Base-by-base conservation (phyloP, 2,888 invertebrate genomes). In the Diarsia brunnea region DNA sequence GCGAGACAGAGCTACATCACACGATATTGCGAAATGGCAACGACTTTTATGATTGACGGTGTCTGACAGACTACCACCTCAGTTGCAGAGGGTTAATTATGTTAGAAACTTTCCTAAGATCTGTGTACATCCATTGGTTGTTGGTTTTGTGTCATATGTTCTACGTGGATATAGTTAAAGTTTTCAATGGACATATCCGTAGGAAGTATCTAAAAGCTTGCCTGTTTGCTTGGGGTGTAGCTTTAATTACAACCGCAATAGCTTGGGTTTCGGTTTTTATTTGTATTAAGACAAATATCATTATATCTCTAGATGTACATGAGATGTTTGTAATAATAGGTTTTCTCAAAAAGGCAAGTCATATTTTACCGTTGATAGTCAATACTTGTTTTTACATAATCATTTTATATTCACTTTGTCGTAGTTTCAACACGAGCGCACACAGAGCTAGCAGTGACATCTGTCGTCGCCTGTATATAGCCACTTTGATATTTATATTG, bases 61-160 rank as follows among this genome's bases (percentile, higher is more conserved):
- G n/a, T n/a, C n/a, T n/a, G n/a, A n/a, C n/a, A n/a, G n/a, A n/a
- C n/a, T n/a, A n/a, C n/a, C n/a, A n/a, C n/a, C n/a, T n/a, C n/a
- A n/a, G n/a, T n/a, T n/a, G n/a, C n/a, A n/a, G n/a, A n/a, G n/a
- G n/a, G n/a, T n/a, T n/a, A 38, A 38, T 38, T 38, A 38, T 38
- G 7, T 38, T 38, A 38, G 38, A 38, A 38, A 38, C 8, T 38
- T 38, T 38, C 7, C 4, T 70, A 5, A 47, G 14, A 11, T 43
- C 71, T 16, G 73, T 73, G 11, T 49, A 43, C 11, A 73, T 47
- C 5, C 7, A 72, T 12, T 73, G 71, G 71, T 70, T 73, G 27
- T 19, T 72, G 24, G 21, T 66, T 27, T 31, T 72, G 21, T 66
- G 71, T 66, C n/a, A 55, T 8, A 53, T 65, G 66, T 55, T 61